phyloP scores from a whole-genome alignment of 2,113 vertebrate species.

The Butastur rufipennis region DNA sequence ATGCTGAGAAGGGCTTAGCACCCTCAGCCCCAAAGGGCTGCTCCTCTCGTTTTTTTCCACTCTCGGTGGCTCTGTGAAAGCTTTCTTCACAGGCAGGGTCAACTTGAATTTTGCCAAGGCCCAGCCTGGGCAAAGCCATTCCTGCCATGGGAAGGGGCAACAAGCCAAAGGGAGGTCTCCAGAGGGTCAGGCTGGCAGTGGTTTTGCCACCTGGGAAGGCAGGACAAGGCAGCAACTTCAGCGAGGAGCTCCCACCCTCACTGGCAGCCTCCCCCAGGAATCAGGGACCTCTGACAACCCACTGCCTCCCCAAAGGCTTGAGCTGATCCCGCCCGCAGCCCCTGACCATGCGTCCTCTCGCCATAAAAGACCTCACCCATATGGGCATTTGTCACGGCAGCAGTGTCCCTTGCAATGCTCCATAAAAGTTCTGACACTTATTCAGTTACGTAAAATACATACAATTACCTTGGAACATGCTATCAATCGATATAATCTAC shows the following conservation, averaged over 20 bases:
- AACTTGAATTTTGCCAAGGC: neutral
- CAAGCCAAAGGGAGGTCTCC: neutral
- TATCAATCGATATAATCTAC: neutral
- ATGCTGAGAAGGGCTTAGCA: neutral
- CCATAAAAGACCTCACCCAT: neutral
- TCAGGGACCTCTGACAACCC: neutral
- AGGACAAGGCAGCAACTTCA: neutral
- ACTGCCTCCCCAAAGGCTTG: neutral
- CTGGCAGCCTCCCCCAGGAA: neutral
- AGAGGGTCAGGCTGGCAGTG: neutral
- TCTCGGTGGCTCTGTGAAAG: neutral
- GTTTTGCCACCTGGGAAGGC: neutral
- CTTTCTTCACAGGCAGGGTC: neutral
- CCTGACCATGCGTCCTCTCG: fast-evolving
- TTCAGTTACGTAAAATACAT: neutral
- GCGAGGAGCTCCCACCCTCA: fast-evolving
- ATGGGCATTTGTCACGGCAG: neutral
- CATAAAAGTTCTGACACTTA: neutral
- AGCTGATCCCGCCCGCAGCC: neutral
- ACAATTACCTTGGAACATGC: neutral
- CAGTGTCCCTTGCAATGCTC: fast-evolving
- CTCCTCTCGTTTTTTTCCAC: neutral
- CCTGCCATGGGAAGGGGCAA: neutral
- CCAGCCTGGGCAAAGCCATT: neutral
- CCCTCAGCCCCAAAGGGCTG: neutral